phyloP scores from a whole-genome alignment of 2,797 vertebrate genomes.

The Lepus oiostolus region DNA sequence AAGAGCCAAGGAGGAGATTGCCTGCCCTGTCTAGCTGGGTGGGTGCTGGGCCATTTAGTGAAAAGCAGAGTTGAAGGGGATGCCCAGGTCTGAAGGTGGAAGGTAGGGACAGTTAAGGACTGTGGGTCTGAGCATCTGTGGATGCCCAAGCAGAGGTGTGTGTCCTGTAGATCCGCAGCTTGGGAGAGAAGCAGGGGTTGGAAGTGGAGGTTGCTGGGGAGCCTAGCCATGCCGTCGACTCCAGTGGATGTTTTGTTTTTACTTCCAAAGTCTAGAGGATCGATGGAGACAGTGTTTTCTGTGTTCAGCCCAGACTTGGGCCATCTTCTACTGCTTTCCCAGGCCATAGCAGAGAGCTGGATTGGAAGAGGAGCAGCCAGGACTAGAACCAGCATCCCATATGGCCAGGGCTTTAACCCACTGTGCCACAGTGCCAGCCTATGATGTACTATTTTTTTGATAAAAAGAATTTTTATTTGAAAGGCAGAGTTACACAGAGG shows the following conservation, averaged over 20 bases:
- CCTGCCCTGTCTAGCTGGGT: too few relatives aligned
- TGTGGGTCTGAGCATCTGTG: not conserved
- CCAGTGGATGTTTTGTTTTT: not conserved
- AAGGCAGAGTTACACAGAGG: too few relatives aligned
- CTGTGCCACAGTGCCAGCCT: too few relatives aligned
- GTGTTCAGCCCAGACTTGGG: too few relatives aligned
- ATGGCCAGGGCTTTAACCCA: too few relatives aligned
- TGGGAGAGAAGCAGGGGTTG: not conserved
- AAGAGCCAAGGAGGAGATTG: not conserved
- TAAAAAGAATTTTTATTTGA: too few relatives aligned
- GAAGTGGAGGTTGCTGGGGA: not conserved
- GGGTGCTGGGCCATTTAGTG: not conserved
- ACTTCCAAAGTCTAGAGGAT: not conserved
- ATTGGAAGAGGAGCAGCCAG: too few relatives aligned
- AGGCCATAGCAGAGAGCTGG: too few relatives aligned
- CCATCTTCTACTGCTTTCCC: too few relatives aligned
- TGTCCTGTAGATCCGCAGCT: not conserved
- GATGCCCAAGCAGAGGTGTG: not conserved
- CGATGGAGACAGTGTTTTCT: not conserved
- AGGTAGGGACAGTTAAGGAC: not conserved
- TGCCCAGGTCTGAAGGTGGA: not conserved
- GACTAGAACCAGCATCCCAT: too few relatives aligned
- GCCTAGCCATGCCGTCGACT: not conserved
- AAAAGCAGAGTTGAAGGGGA: not conserved
- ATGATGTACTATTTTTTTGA: too few relatives aligned